Conservation (phyloP, 2,797 vertebrate species). For the Syngnathus acus region DNA sequence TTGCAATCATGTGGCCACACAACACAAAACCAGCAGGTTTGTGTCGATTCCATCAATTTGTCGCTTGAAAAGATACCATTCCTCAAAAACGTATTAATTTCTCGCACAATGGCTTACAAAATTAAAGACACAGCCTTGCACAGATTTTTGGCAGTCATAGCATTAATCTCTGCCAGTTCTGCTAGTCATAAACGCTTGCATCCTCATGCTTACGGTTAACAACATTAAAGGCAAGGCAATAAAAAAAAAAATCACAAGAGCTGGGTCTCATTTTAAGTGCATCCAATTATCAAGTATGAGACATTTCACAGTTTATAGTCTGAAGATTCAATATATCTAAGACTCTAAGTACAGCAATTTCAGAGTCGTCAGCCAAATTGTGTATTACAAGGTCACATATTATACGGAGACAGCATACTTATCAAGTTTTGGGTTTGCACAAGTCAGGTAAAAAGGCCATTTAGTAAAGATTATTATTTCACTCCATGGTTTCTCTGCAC, state of each 20-base stretch:
- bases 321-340: not conserved
- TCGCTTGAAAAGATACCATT: slow-evolving; percentile 7
- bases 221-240: slow-evolving; percentile 1
- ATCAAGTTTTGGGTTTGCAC: not conserved
- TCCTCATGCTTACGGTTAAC: not conserved
- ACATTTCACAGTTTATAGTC: slow-evolving; percentile 3
- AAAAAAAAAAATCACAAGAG: not conserved
- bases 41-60: slow-evolving; percentile 10
- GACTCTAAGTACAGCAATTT: not conserved
- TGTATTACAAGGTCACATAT: not conserved
- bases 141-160: not conserved
- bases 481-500: not conserved
- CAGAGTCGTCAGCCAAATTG: not conserved
- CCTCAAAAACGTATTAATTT: slow-evolving; percentile 4
- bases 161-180: slow-evolving; percentile 1
- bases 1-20: not conserved
- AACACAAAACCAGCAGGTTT: not conserved
- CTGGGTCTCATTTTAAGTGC: not conserved
- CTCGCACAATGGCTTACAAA: not conserved
- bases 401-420: too few relatives aligned
- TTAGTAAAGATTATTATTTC: not conserved
- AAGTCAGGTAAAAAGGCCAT: not conserved
- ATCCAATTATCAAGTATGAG: slow-evolving; percentile 6
- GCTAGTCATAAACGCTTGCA: not conserved
- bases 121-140: not conserved